These are phyloP conservation scores for human DNA, from an alignment of 2,113 vertebrate species.

Conservation along the genomic window GRCh38 chr11:57357501-57358000, in stretches of 20 bases:
- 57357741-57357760: neutral
- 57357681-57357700: neutral
- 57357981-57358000: conserved; percentile 65
- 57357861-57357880: conserved; percentile 64
- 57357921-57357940: conserved; percentile 57
- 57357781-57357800: neutral
- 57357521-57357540: neutral
- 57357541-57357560: neutral
- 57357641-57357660: neutral
- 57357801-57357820: conserved; percentile 71
- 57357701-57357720: neutral
- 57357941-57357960: conserved; percentile 52
- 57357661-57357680: neutral
- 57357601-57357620: neutral
- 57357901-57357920: conserved; percentile 57
- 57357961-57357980: conserved; percentile 15
- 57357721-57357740: neutral
- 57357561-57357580: neutral
- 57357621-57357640: neutral
- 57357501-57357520: conserved; percentile 22
- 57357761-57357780: neutral
- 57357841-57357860: conserved; percentile 60
- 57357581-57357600: neutral
- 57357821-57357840: conserved; percentile 55
- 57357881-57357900: conserved; percentile 61